Evolutionary conservation across 1,140 invertebrate species (phyloP).

Genomic region (Diorhabda carinulata): DNA sequence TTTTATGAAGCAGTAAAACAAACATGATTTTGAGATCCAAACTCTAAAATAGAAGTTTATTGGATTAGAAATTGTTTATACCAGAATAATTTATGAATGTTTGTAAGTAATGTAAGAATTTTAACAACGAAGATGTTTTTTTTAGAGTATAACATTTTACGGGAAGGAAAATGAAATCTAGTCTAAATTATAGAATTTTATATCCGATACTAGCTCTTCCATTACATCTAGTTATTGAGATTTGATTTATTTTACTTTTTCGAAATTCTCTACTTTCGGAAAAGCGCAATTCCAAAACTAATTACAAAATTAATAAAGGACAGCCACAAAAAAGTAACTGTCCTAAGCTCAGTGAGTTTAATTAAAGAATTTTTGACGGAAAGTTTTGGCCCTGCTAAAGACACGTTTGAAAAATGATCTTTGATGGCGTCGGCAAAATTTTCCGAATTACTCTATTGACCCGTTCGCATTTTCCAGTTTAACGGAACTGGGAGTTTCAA

Average conservation of each 20-base stretch:
- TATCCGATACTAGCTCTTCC: background rate
- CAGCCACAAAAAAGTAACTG: background rate
- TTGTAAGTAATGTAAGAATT: no score
- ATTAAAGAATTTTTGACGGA: slow-evolving; percentile 2
- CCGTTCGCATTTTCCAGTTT: background rate
- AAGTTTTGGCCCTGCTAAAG: background rate
- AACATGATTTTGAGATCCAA: no score
- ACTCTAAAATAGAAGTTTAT: no score
- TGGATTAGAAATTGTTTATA: no score
- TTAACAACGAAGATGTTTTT: no score
- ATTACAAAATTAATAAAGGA: background rate
- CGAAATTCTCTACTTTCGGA: background rate
- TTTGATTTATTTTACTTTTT: slow-evolving; percentile 3
- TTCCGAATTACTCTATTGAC: background rate
- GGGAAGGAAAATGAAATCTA: no score
- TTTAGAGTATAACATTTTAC: no score
- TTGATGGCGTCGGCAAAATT: background rate
- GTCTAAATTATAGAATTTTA: no score
- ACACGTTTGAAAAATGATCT: slow-evolving; percentile 2
- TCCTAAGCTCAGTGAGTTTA: background rate
- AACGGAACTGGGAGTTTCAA: background rate
- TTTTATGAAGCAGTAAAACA: no score
- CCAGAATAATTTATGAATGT: no score
- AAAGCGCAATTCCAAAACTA: background rate
- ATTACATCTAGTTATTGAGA: background rate